phyloP scores from a whole-genome alignment of 2,113 vertebrate species.

The Solea senegalensis region DNA sequence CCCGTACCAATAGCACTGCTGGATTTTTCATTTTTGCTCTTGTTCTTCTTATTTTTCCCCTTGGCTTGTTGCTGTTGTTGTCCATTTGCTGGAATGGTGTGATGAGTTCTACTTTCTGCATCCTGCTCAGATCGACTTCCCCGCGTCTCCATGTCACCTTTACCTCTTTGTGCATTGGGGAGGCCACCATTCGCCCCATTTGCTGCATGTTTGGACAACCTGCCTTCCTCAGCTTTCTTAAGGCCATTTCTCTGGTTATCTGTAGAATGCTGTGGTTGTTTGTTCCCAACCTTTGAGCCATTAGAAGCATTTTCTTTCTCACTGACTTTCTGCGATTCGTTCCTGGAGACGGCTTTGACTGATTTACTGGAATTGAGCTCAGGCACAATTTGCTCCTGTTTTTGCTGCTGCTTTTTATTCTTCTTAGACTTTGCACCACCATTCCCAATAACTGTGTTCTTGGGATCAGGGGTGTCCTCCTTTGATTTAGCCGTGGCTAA shows the following conservation, averaged over 20 bases:
- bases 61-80: slow-evolving; percentile 88
- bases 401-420: slow-evolving; percentile 86
- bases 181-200: slow-evolving; percentile 64
- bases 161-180: slow-evolving; percentile 74
- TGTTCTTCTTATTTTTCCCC: slow-evolving; percentile 92
- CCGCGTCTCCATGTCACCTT: slow-evolving; percentile 76
- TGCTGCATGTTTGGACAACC: slow-evolving; percentile 73
- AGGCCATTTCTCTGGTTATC: slow-evolving; percentile 69
- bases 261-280: slow-evolving; percentile 63
- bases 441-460: slow-evolving; percentile 62
- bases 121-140: slow-evolving; percentile 70
- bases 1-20: slow-evolving; percentile 87
- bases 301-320: slow-evolving; percentile 65
- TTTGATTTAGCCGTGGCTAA: slow-evolving; percentile 74
- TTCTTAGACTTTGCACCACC: slow-evolving; percentile 84
- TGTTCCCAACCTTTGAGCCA: slow-evolving; percentile 65
- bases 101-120: slow-evolving; percentile 64
- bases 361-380: slow-evolving; percentile 77
- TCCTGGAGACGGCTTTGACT: slow-evolving; percentile 74
- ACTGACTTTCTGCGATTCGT: slow-evolving; percentile 77
- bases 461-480: slow-evolving; percentile 75
- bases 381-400: slow-evolving; percentile 67
- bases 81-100: slow-evolving; percentile 64
- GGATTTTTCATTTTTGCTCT: slow-evolving; percentile 91
- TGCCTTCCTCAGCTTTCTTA: slow-evolving; percentile 74